Evolutionary conservation across 2,888 invertebrate genomes (phyloP).

Genomic region (Caenorhabditis sp.): DNA sequence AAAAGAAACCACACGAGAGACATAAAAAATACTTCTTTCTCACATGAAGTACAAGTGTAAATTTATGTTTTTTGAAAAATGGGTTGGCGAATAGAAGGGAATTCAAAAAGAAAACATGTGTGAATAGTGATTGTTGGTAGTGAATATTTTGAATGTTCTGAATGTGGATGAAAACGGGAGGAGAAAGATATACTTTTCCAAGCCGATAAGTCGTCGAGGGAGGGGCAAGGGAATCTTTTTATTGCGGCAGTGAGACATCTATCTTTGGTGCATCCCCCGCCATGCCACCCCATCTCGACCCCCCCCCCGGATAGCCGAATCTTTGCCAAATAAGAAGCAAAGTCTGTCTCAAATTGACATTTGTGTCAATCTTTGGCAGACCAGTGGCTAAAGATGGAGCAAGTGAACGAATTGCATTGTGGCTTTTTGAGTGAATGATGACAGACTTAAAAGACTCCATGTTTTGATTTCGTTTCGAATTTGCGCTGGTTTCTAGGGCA

Average conservation of each 20-base stretch:
- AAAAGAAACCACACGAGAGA: neutral
- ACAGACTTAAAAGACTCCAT: conserved; percentile 37
- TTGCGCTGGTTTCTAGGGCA: conserved; percentile 13
- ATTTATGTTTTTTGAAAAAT: no score
- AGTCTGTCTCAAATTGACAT: conserved; percentile 34
- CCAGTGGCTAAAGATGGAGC: conserved; percentile 8
- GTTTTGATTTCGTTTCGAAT: neutral
- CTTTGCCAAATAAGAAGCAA: conserved; percentile 27
- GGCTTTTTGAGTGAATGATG: conserved; percentile 40
- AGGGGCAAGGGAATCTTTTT: conserved; percentile 39
- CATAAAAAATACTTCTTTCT: neutral
- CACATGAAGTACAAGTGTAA: neutral
- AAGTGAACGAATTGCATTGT: conserved; percentile 16
- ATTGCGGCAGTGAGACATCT: conserved; percentile 59
- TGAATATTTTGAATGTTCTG: no score
- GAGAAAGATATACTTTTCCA: conserved; percentile 47
- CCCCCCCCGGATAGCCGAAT: conserved; percentile 21
- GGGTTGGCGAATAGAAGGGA: neutral
- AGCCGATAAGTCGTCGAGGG: conserved; percentile 39
- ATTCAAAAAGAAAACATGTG: conserved; percentile 7
- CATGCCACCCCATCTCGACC: no score
- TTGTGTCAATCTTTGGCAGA: conserved; percentile 56
- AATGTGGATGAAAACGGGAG: neutral
- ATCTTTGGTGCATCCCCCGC: conserved; percentile 51
- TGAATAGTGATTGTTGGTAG: neutral